Evolutionary conservation across 2,113 vertebrate genomes (phyloP), one percentile per base, ranked within the genome.

Genomic region (Seriola aureovittata): DNA sequence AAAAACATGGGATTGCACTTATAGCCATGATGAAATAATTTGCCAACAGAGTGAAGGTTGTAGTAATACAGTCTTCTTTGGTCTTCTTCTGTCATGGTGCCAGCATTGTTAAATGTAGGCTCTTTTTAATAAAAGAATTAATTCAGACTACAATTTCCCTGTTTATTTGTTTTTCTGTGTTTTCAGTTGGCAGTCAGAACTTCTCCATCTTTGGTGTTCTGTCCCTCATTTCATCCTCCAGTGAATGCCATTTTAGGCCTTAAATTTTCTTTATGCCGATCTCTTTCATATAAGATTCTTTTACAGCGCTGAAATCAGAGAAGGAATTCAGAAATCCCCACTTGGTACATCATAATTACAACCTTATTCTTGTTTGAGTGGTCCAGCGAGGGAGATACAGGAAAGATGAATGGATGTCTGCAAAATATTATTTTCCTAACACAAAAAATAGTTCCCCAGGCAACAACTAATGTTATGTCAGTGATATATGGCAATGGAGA

Each of bases 321-420:
- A 16, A 71, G 14, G 42, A 62, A 68, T 62, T 67, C 42, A n/a
- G 14, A 38, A 71, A 59, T 69, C 9, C 17, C 14, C 16, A 32
- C 17, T 55, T 55, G 10, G 19, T 44, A 11, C 46, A 58, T 81
- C 25, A 63, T 64, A 79, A 69, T 77, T 71, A 60, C 3, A 74
- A 50, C 2, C 0, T 25, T 29, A 29, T 29, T 29, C 29, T 29
- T 29, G 29, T 29, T 65, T 68, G 5, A 68, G 17, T 57, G n/a
- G 10, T 58, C 32, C 5, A 75, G 6, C 0, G 5, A 36, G 6
- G 66, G 48, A 44, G 42, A 25, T 54, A 4, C 11, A 66, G 7
- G 0, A 16, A 62, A 34, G 17, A 57, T 57, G 58, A 50, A 14
- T 23, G 5, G 9, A 52, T 21, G 16, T 10, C 14, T 50, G n/a